Evolutionary conservation across 2,888 invertebrate species (phyloP).

Genomic region (Noctua pronuba): DNA sequence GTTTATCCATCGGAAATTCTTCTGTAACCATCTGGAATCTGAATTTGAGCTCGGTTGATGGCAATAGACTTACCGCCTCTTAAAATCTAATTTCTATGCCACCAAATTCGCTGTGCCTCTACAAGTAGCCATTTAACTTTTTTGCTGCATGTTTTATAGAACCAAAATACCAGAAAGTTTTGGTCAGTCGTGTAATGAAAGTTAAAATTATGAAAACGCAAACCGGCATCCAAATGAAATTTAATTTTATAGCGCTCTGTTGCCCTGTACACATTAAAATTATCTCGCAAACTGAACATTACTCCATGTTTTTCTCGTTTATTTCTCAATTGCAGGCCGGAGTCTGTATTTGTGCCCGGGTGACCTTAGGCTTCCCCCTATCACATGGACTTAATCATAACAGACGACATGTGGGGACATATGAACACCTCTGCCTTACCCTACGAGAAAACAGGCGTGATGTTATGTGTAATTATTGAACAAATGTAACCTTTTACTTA

Average conservation of each 20-base stretch:
- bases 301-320: slow-evolving; percentile 16
- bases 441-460: not conserved
- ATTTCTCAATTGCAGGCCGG: not conserved
- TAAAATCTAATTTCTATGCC: not conserved
- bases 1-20: not conserved
- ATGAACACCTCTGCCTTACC: not conserved
- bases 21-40: not conserved
- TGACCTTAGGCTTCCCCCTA: not conserved
- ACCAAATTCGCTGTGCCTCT: not conserved
- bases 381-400: too few species aligned
- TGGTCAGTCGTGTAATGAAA: slow-evolving; percentile 42
- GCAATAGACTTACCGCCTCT: not conserved
- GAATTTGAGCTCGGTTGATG: not conserved
- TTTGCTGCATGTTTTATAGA: slow-evolving; percentile 21
- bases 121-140: slow-evolving; percentile 10
- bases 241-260: slow-evolving; percentile 50
- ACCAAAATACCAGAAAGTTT: slow-evolving; percentile 20
- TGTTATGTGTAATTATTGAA: not conserved
- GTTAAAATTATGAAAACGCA: slow-evolving; percentile 49
- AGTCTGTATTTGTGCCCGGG: not conserved
- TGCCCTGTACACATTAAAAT: slow-evolving; percentile 33
- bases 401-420: not conserved
- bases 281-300: slow-evolving; percentile 31
- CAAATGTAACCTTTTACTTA: not conserved
- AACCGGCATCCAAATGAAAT: slow-evolving; percentile 45